Conservation (phyloP, 2,113 vertebrate genomes). For the Colius striatus region DNA sequence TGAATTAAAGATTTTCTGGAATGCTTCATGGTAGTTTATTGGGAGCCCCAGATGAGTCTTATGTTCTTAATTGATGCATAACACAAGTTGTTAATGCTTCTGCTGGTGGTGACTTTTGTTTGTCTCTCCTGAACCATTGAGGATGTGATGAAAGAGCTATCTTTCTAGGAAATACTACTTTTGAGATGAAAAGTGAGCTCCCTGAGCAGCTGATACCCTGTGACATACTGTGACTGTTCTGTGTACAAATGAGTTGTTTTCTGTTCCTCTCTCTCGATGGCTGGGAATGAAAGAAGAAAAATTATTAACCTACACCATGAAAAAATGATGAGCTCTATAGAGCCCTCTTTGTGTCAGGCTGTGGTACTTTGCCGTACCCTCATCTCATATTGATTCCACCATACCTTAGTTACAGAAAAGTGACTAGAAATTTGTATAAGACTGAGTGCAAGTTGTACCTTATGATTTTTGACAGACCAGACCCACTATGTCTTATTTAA, state of each 20-base stretch:
- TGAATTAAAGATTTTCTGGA: background rate
- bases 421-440: background rate
- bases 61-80: background rate
- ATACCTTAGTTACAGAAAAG: background rate
- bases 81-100: background rate
- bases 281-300: background rate
- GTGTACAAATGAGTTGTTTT: background rate
- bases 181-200: background rate
- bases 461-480: background rate
- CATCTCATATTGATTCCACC: background rate
- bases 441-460: background rate
- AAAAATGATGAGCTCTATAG: background rate
- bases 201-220: background rate
- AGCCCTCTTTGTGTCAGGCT: background rate
- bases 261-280: background rate
- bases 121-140: background rate
- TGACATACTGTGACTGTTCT: background rate
- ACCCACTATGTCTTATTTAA: background rate
- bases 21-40: background rate
- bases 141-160: background rate
- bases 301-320: background rate
- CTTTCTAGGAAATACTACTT: background rate
- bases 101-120: background rate
- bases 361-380: background rate
- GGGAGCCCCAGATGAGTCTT: background rate